Base-by-base conservation (phyloP, 2,797 vertebrate species). In the Bradypodion ventrale region DNA sequence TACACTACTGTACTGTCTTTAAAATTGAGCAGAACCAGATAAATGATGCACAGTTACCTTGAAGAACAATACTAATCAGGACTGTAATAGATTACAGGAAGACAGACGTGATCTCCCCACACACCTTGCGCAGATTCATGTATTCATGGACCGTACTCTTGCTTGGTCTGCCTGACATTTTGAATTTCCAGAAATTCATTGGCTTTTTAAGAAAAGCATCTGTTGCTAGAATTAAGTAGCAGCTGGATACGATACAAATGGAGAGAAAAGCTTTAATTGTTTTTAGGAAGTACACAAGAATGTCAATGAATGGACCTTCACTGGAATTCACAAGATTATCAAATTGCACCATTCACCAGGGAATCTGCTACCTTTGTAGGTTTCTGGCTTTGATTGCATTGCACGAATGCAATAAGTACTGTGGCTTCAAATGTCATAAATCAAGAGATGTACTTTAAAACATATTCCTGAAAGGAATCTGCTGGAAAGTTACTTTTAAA, bases 111-210 rank as follows among this genome's bases (percentile, higher is more conserved):
- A 88, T 92, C 90, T 84, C 86, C 65, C 74, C 66, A 80, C 74
- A n/a, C 72, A 66, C 70, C n/a, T n/a, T n/a, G 84, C 35, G 75
- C 87, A 83, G 80, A 88, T 91, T 94, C 89, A 88, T 79, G 83
- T 89, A 68, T 91, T 94, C 89, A 88, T 79, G 83, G 90, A 68
- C 86, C 84, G 86, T 84, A 91, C 93, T 82, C 91, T 93, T 87
- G 74, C 86, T 92, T 90, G 88, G 85, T 87, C 92, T 0, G 56
- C 86, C 82, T 94, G 91, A 93, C 90, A 95, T 94, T 94, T 95
- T 92, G 89, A 92, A 95, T 85, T 89, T 93, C 87, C 86, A 90
- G 92, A 94, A 95, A 91, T 92, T 93, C 93, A 93, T 75, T 92
- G 88, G 90, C 90, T 94, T 95, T 89, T 91, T 94, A 93, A 89